These are phyloP conservation scores for Agapornis canus DNA, from an alignment of 2,797 vertebrate species.

Conservation along the genomic window DNA sequence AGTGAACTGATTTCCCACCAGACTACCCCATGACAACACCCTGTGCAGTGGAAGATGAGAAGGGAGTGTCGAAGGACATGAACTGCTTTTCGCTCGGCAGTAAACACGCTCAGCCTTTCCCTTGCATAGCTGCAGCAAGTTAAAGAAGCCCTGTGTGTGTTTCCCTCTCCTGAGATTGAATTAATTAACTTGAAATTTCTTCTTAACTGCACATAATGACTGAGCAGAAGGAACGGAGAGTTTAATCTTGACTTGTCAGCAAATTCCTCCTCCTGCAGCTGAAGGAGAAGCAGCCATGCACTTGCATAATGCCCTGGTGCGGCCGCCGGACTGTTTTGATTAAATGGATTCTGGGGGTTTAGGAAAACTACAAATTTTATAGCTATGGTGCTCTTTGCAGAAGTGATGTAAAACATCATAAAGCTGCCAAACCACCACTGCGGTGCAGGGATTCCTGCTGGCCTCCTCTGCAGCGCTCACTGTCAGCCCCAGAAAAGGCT, in stretches of 20 bases:
- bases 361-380: constrained; percentile 63
- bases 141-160: not conserved
- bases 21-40: not conserved
- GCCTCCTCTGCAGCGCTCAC: constrained; percentile 6
- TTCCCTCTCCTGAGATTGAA: constrained; percentile 45
- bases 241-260: constrained; percentile 53
- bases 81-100: not conserved
- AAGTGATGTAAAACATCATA: constrained; percentile 61
- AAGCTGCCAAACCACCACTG: constrained; percentile 58
- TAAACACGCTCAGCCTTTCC: not conserved
- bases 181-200: constrained; percentile 51
- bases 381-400: constrained; percentile 37
- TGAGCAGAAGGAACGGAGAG: constrained; percentile 23
- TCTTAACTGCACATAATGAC: constrained; percentile 30
- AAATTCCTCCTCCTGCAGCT: constrained; percentile 39
- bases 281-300: constrained; percentile 38
- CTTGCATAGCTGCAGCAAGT: not conserved
- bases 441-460: not conserved
- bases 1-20: not conserved
- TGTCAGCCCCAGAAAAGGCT: not conserved
- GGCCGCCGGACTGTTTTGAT: constrained; percentile 49
- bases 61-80: not conserved
- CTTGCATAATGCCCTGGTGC: constrained; percentile 51
- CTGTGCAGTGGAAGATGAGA: not conserved
- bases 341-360: constrained; percentile 61